Evolutionary conservation across 2,797 vertebrate genomes (phyloP).

Genomic region (Antennarius maculatus): DNA sequence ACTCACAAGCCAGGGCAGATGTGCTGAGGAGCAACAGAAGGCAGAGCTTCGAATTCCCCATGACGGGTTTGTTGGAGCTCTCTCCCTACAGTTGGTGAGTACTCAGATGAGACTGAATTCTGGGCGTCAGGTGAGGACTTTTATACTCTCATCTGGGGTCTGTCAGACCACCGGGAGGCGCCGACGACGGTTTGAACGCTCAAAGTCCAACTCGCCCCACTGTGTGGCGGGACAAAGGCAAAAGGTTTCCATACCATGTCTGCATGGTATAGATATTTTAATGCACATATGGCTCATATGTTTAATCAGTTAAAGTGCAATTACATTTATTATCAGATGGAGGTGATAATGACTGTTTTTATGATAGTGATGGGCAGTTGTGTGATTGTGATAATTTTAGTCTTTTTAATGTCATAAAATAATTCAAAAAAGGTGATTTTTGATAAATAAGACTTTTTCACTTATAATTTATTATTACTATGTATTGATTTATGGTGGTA

Average conservation of each 20-base stretch:
- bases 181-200: slow-evolving; percentile 53
- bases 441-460: too few relatives aligned
- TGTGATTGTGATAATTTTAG: background rate
- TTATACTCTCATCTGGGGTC: slow-evolving; percentile 69
- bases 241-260: slow-evolving; percentile 61
- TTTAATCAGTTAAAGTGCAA: background rate
- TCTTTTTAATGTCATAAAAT: background rate
- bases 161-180: slow-evolving; percentile 42
- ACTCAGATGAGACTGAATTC: slow-evolving; percentile 75
- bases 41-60: slow-evolving; percentile 87
- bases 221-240: slow-evolving; percentile 81
- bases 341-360: slow-evolving; percentile 2
- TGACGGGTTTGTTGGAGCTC: slow-evolving; percentile 82
- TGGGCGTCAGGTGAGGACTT: slow-evolving; percentile 48
- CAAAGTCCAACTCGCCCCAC: slow-evolving; percentile 80
- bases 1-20: slow-evolving; percentile 85
- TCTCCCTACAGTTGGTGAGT: slow-evolving; percentile 65
- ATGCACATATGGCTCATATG: background rate
- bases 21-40: slow-evolving; percentile 82
- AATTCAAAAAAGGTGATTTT: too few relatives aligned
- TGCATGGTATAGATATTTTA: background rate
- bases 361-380: background rate
- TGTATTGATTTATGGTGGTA: background rate
- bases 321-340: background rate
- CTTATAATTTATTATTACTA: background rate